Base-by-base conservation (phyloP, 2,888 invertebrate species). In the Pasiphila rectangulata region DNA sequence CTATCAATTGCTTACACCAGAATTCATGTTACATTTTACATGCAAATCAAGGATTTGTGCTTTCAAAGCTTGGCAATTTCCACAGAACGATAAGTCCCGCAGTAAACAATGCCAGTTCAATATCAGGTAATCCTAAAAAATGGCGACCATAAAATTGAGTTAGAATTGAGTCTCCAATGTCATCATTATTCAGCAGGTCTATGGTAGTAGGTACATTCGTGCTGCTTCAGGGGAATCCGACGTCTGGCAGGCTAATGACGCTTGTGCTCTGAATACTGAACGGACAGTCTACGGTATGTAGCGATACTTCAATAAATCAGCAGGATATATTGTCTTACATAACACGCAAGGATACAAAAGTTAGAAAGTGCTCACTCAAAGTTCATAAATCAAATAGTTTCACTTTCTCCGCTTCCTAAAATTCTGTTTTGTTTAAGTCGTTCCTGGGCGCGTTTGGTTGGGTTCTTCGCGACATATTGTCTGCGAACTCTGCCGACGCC, bases 381-480 rank as follows among this genome's bases (percentile, higher is more conserved):
- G 63, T 74, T 68, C 74, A 69, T 67, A 78, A 80, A 83, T 83
- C 79, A 83, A 77, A 71, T 65, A 77, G 75, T 77, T 77, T 56
- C 69, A 77, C 75, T 81, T 79, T 80, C 75, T 69, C 71, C 56
- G 67, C 68, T 58, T 61, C 64, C 69, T 70, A 70, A 75, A 77
- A 82, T 79, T 78, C 75, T 76, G 76, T 84, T 81, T 79, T 78
- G 79, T 83, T 81, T 81, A 78, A 82, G 78, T 76, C 69, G 63
- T 71, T 67, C 68, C 66, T 69, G 67, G 59, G 64, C 64, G 78
- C 75, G 77, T 77, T 79, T 69, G 74, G 67, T 75, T 67, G 79
- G 76, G 74, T 74, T 72, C 73, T 68, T 74, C 75, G 81, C 87
- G 84, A 86, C 86, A 86, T 86, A 83, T 87, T 87, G 88, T 85